These are phyloP conservation scores for Nothocercus julius DNA, from an alignment of 2,113 vertebrate genomes.

Conservation along the genomic window DNA sequence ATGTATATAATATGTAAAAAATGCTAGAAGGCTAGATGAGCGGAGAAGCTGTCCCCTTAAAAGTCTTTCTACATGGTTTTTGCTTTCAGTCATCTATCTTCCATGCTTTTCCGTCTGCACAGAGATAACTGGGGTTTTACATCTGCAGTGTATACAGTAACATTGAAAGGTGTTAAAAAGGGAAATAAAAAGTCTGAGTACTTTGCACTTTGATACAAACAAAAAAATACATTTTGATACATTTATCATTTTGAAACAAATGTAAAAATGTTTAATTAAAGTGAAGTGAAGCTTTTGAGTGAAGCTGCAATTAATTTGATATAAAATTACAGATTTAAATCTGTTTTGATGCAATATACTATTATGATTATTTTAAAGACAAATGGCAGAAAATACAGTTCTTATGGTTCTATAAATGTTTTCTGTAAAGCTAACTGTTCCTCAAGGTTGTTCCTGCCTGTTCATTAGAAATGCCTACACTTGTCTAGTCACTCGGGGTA, in stretches of 20 bases:
- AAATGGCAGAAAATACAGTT: not conserved
- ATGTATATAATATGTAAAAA: too few species aligned
- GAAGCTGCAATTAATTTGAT: not conserved
- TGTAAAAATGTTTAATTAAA: not conserved
- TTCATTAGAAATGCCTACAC: not conserved
- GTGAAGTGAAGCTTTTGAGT: not conserved
- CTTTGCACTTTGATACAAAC: not conserved
- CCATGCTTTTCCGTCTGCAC: not conserved
- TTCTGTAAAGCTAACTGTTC: not conserved
- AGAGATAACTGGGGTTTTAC: not conserved
- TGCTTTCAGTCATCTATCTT: not conserved
- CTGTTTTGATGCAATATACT: not conserved
- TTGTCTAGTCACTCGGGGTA: not conserved
- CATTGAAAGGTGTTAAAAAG: not conserved
- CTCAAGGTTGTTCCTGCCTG: not conserved
- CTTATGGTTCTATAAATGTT: not conserved
- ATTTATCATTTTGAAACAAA: not conserved
- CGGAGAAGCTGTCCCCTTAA: not conserved
- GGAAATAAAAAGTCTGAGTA: not conserved
- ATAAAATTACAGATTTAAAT: not conserved
- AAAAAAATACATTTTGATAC: not conserved
- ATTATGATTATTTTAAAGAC: not conserved
- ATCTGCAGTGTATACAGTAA: not conserved
- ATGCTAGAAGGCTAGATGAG: not conserved
- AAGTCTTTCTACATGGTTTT: not conserved